Base-by-base conservation (phyloP, 2,797 vertebrate genomes). In the Chromobotia macracanthus region DNA sequence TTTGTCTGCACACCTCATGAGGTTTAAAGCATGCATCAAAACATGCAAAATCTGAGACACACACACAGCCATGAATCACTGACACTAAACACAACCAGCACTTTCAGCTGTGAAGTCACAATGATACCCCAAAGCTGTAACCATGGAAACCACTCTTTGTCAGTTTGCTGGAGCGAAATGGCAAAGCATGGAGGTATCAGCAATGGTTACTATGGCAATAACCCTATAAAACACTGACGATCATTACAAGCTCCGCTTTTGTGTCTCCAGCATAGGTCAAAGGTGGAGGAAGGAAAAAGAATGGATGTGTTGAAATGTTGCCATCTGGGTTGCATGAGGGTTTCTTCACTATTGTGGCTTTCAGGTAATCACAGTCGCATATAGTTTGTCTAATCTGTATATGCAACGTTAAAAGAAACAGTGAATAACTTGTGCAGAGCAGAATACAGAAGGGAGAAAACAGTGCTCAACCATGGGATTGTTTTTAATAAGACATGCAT, bases 131-230 rank as follows among this genome's bases (percentile, higher is more conserved):
- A 77, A 84, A 85, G 77, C 67, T 68, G 53, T 80, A 83, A 85
- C 87, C 87, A 88, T 88, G 83, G 85, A 81, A 88, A 88, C 87
- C 72, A 72, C 38, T 80, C 80, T 81, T 82, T 82, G 77, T 83
- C 80, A 48, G 77, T 76, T 76, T 84, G 50, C 82, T 77, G 77
- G 70, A 79, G 63, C 6, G 61, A 77, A 77, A 72, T 71, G 69
- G 75, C 48, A 65, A 72, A 85, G 71, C 83, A 64, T 66, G 53
- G 66, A 38, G 72, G 75, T 63, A 83, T 74, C 31, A 69, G 77
- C 74, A 55, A 41, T 72, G 64, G 81, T 86, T 84, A 67, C 81
- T 80, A 83, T 86, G 83, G 83, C 63, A 81, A 86, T 82, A 55
- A 79, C 77, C 73, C 48, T 66, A 72, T 46, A 80, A 79, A 80